These are phyloP conservation scores for Drosophila cognata DNA, from an alignment of 2,888 invertebrate genomes.

Conservation along the genomic window DNA sequence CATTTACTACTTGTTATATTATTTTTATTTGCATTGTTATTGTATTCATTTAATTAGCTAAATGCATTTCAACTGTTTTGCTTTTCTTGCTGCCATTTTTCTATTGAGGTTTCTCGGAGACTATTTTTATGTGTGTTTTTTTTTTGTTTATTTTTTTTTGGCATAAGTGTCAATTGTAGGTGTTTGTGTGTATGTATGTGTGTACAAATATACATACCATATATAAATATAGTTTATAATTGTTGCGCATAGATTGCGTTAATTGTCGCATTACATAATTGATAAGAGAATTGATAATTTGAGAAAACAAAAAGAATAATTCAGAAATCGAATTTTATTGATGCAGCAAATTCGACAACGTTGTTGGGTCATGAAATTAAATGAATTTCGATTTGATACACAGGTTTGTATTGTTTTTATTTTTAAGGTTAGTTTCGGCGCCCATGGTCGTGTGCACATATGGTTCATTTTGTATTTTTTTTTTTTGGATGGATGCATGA, in stretches of 20 bases:
- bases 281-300: constrained; percentile 44
- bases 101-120: constrained; percentile 76
- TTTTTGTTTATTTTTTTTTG: background rate
- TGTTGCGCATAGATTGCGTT: constrained; percentile 57
- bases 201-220: constrained; percentile 82
- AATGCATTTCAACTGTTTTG: constrained; percentile 73
- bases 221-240: constrained; percentile 56
- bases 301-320: constrained; percentile 62
- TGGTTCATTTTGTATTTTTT: constrained; percentile 7
- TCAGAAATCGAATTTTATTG: constrained; percentile 47
- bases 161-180: constrained; percentile 6
- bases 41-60: constrained; percentile 72
- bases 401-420: constrained; percentile 4
- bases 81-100: constrained; percentile 29
- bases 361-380: constrained; percentile 13
- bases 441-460: constrained; percentile 45
- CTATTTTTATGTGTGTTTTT: constrained; percentile 54
- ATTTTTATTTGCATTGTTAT: constrained; percentile 55
- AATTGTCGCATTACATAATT: constrained; percentile 45
- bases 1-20: constrained; percentile 58
- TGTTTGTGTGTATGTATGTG: constrained; percentile 39
- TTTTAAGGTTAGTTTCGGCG: constrained; percentile 42
- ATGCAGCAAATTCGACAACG: constrained; percentile 9
- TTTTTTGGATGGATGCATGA: constrained; percentile 55
- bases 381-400: constrained; percentile 35